phyloP scores from a whole-genome alignment of 2,797 vertebrate species.

The Margarornis squamiger region DNA sequence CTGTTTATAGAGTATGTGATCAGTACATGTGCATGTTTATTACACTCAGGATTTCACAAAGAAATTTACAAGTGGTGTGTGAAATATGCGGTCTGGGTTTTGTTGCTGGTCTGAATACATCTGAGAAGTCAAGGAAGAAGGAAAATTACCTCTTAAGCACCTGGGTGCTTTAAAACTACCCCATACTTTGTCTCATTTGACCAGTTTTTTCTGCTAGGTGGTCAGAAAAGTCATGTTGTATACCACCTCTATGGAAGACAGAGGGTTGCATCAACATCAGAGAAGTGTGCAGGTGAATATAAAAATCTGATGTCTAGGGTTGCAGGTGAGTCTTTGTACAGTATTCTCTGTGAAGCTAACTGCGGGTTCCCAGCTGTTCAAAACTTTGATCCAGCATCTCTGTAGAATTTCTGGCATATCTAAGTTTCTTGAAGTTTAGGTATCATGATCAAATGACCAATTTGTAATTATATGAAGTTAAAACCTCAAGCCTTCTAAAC shows the following conservation, averaged over 20 bases:
- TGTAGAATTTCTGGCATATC: not conserved
- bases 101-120: not conserved
- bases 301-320: not conserved
- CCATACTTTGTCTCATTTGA: not conserved
- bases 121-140: not conserved
- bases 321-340: not conserved
- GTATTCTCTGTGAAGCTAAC: not conserved
- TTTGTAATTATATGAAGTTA: accelerated
- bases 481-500: not conserved
- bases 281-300: not conserved
- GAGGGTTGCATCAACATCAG: not conserved
- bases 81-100: not conserved
- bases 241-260: not conserved
- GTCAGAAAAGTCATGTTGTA: not conserved
- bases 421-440: not conserved
- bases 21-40: not conserved
- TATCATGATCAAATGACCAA: not conserved
- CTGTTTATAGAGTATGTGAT: not conserved
- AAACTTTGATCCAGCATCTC: not conserved
- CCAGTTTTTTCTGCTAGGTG: not conserved
- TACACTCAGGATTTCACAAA: not conserved
- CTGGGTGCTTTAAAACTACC: not conserved
- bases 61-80: not conserved
- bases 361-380: not conserved
- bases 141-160: not conserved